Evolutionary conservation across 1,140 invertebrate genomes (phyloP).

Genomic region (Prorops nasuta): DNA sequence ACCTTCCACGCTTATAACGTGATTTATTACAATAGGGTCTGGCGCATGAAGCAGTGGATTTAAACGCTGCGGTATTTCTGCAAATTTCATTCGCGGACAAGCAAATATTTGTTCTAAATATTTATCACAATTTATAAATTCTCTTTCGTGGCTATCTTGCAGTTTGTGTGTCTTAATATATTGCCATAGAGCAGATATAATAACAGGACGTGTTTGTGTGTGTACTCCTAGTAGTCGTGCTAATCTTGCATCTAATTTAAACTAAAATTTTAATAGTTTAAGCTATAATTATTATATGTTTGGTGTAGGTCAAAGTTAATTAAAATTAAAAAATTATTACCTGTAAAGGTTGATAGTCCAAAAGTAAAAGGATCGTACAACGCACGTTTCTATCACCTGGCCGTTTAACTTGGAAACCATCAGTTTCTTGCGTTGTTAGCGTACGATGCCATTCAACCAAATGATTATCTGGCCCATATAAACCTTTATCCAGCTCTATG

Average conservation of each 20-base stretch:
- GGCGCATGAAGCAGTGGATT: constrained; percentile 94
- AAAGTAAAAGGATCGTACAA: constrained; percentile 93
- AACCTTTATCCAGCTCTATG: constrained; percentile 98
- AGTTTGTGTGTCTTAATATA: constrained; percentile 97
- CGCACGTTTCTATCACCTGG: constrained; percentile 98
- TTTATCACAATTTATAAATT: constrained; percentile 97
- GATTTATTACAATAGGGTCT: constrained; percentile 98
- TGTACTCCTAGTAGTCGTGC: constrained; percentile 95
- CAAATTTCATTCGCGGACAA: constrained; percentile 94
- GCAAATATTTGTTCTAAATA: constrained; percentile 97
- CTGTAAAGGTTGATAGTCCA: constrained; percentile 98
- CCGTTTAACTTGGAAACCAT: constrained; percentile 99
- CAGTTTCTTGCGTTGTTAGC: constrained; percentile 96
- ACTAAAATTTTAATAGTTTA: constrained; percentile 51
- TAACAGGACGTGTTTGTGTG: constrained; percentile 95
- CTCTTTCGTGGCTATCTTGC: constrained; percentile 91
- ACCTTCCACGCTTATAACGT: constrained; percentile 85
- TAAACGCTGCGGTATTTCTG: constrained; percentile 96
- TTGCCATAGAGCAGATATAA: constrained; percentile 98
- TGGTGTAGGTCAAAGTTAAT: not conserved
- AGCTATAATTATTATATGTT: too few species aligned
- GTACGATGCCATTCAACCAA: constrained; percentile 99
- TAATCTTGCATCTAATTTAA: constrained; percentile 93
- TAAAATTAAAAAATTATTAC: constrained; percentile 21
- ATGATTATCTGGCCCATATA: constrained; percentile 99